Conservation (phyloP, 2,888 invertebrate species). For the Germaria angustata region DNA sequence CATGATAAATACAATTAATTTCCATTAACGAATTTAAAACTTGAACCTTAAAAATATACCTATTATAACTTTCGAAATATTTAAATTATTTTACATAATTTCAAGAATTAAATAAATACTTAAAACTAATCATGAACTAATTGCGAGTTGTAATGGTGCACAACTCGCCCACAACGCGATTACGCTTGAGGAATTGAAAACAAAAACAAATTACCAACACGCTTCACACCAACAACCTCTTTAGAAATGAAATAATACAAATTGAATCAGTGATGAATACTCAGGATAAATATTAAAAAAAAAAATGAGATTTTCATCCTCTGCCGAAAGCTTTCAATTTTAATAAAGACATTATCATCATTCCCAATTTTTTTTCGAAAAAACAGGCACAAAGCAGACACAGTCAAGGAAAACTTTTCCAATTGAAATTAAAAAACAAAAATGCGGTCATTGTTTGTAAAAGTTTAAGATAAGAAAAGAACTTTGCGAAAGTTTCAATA, state of each 20-base stretch:
- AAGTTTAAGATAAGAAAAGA: constrained; percentile 1
- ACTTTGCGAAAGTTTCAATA: constrained; percentile 19
- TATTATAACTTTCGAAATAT: too few species aligned
- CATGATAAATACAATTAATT: too few species aligned
- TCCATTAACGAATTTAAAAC: too few species aligned
- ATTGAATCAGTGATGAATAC: constrained; percentile 8
- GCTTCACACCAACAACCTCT: neutral
- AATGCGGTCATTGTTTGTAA: constrained; percentile 53
- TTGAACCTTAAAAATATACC: too few species aligned
- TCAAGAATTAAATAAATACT: too few species aligned
- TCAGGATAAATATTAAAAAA: constrained; percentile 2
- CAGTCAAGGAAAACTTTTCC: constrained; percentile 49
- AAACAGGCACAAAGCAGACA: neutral
- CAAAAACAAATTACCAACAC: neutral
- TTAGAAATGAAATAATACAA: neutral
- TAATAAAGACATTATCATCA: neutral
- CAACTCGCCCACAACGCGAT: neutral
- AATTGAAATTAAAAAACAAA: constrained; percentile 53
- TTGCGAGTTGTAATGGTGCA: too few species aligned
- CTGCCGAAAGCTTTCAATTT: constrained; percentile 24
- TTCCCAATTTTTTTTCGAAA: neutral
- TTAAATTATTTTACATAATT: too few species aligned
- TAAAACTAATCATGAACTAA: too few species aligned
- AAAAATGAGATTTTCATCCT: too few species aligned
- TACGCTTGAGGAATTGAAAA: neutral